phyloP scores from a whole-genome alignment of 2,888 invertebrate genomes.

The Drosophila anceps region DNA sequence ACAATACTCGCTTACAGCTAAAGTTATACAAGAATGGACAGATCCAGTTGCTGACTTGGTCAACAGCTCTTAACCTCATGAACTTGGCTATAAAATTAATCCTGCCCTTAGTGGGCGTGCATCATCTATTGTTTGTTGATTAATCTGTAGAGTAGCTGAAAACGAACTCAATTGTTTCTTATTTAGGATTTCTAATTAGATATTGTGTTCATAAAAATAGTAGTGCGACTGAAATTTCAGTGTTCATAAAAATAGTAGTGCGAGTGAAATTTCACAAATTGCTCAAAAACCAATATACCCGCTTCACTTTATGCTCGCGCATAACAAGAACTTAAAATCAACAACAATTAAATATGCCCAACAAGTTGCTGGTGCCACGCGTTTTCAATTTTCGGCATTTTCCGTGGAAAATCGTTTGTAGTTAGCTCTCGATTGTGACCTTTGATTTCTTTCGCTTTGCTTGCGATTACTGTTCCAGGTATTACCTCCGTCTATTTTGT shows the following conservation, averaged over 20 bases:
- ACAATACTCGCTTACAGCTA: neutral
- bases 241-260: too few relatives aligned
- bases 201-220: too few relatives aligned
- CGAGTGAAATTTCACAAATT: too few relatives aligned
- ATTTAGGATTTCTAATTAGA: too few relatives aligned
- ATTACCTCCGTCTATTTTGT: constrained; percentile 31
- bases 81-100: too few relatives aligned
- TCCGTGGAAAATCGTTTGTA: constrained; percentile 67
- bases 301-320: neutral
- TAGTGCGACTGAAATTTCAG: too few relatives aligned
- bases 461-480: constrained; percentile 41
- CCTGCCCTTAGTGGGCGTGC: too few relatives aligned
- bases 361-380: constrained; percentile 75
- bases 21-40: neutral
- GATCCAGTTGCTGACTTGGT: too few relatives aligned
- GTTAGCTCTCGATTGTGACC: constrained; percentile 51
- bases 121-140: too few relatives aligned
- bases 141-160: too few relatives aligned
- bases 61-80: too few relatives aligned
- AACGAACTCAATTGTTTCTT: too few relatives aligned
- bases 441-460: constrained; percentile 39
- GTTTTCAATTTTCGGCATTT: constrained; percentile 60
- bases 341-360: constrained; percentile 50
- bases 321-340: neutral
- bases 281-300: neutral